Base-by-base conservation (phyloP, 2,797 vertebrate genomes). In the Masticophis lateralis region DNA sequence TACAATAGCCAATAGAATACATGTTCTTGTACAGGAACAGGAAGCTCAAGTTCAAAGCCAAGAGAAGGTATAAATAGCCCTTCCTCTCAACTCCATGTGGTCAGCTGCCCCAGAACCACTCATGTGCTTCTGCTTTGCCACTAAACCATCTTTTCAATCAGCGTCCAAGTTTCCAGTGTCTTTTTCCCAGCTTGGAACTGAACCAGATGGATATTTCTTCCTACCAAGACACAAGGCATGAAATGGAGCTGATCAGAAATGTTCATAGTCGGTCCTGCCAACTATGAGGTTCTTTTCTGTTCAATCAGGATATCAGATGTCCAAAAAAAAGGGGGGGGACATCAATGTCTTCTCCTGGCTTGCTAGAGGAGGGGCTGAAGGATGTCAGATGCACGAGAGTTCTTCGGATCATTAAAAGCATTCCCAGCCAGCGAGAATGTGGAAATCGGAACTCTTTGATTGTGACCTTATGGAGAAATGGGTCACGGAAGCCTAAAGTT, bases 391-490 rank as follows among this genome's bases (percentile, higher is more conserved):
- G 9, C 18, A 47, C 1, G 20, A 47, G 37, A 47, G 10, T 25
- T 83, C 37, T 37, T 47, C 4, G 2, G 20, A 25, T 47, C 18
- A 43, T 43, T 43, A 22, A 32, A 79, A 43, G 9, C 1, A 20
- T 57, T 53, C 43, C 3, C 18, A 51, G 25, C 63, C 12, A 55
- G 22, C 27, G n/a, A 60, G 60, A 43, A 66, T 12, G 13, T 63
- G 51, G 51, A 66, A 37, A 28, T 51, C 2, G 27, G 51, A 10
- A 43, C 8, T 87, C 37, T 63, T 74, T 60, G 88, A 25, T 4
- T 43, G 6, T 87, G 0, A 43, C 4, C 79, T 47, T 28, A 86
- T 1, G 86, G 13, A 12, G 60, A 4, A 0, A 3, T 0, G 2
- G 88, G 47, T 47, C 2, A 0, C 4, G 2, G 51, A 0, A 1